Conservation (phyloP, 2,113 vertebrate species). For the Takifugu bimaculatus region DNA sequence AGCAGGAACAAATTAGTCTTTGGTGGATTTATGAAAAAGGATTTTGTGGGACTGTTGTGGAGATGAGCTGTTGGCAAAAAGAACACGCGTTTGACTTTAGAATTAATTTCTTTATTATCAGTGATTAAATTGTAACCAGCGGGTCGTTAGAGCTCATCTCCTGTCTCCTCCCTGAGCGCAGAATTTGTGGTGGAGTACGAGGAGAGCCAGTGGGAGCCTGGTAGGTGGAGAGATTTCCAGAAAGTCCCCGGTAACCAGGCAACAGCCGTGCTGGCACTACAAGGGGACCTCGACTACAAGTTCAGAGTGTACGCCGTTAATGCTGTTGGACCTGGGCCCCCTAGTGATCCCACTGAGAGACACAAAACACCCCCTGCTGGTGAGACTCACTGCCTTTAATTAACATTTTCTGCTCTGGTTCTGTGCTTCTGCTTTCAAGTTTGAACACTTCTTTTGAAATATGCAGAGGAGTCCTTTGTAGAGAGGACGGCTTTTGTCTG, state of each 20-base stretch:
- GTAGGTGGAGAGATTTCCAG: conserved; percentile 81
- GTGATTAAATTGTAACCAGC: too few species aligned
- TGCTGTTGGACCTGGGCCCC: conserved; percentile 80
- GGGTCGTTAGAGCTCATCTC: neutral
- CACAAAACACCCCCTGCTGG: conserved; percentile 85
- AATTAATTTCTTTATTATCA: too few species aligned
- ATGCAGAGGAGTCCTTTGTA: neutral
- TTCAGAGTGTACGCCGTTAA: conserved; percentile 88
- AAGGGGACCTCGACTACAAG: conserved; percentile 83
- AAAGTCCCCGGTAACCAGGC: conserved; percentile 75
- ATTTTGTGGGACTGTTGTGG: too few species aligned
- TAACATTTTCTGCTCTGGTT: conserved; percentile 20
- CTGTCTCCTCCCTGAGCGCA: conserved; percentile 54
- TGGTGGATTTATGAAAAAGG: too few species aligned
- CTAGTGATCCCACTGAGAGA: conserved; percentile 79
- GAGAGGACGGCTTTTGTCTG: conserved; percentile 1
- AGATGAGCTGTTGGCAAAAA: too few species aligned
- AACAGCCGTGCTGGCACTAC: conserved; percentile 72
- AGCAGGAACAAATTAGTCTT: too few species aligned
- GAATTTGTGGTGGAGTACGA: conserved; percentile 90
- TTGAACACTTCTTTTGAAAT: conserved; percentile 24
- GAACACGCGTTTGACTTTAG: too few species aligned
- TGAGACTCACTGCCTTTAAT: conserved; percentile 53
- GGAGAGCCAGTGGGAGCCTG: conserved; percentile 80
- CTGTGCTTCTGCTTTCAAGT: conserved; percentile 8